Evolutionary conservation across 2,113 vertebrate species (phyloP).

Genomic region (Salvelinus sp.): DNA sequence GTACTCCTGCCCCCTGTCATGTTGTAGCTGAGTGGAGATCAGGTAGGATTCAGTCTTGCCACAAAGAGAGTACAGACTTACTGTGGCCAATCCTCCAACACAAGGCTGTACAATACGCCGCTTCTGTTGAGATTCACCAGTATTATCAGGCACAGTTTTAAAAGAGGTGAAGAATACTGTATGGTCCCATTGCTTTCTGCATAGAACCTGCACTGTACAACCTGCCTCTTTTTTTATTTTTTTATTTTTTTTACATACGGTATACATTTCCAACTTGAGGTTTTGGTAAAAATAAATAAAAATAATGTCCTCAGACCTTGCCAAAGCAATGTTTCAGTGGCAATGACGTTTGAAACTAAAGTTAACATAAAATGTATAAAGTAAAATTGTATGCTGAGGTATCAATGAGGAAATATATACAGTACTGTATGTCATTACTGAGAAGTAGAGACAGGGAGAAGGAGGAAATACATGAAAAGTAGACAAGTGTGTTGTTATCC

Average conservation of each 20-base stretch:
- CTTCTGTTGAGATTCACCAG: constrained; percentile 77
- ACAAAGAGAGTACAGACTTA: constrained; percentile 77
- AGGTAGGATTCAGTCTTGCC: constrained; percentile 68
- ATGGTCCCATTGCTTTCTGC: neutral
- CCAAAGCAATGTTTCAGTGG: no score
- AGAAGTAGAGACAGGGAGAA: constrained; percentile 35
- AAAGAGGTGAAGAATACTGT: constrained; percentile 22
- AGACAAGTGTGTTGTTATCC: constrained; percentile 50
- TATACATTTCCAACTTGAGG: neutral
- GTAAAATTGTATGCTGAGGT: neutral
- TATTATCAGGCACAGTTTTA: constrained; percentile 59
- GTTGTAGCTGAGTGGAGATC: constrained; percentile 57
- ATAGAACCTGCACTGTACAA: constrained; percentile 15
- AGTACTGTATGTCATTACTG: constrained; percentile 32
- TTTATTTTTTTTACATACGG: neutral
- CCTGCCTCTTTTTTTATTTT: constrained; percentile 37
- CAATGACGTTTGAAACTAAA: no score
- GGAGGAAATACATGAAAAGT: constrained; percentile 38
- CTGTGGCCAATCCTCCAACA: constrained; percentile 76
- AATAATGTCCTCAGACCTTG: no score
- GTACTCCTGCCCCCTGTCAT: constrained; percentile 49
- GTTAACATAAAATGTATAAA: no score
- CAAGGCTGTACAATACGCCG: constrained; percentile 78
- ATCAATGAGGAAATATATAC: constrained; percentile 59
- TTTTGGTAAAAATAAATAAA: no score